A percentile compares a stretch with the other conserved stretches of the same genome.
These are phyloP conservation scores for Penaeus vannamei DNA, from an alignment of 1,140 invertebrate species.

Conservation along the genomic window DNA sequence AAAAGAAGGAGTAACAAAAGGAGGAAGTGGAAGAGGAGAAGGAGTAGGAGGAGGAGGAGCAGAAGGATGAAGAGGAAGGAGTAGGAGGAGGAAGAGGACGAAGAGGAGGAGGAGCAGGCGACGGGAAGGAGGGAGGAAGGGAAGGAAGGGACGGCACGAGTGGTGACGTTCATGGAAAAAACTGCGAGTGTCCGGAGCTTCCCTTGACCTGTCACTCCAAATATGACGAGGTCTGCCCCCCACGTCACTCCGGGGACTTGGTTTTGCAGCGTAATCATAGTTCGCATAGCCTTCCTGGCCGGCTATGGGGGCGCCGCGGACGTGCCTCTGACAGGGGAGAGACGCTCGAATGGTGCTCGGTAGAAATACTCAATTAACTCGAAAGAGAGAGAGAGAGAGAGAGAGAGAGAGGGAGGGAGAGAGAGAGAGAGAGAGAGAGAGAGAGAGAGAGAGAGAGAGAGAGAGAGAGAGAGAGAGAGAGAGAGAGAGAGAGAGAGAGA, in stretches of 20 bases:
- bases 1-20: too few relatives aligned
- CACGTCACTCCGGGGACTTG: conserved; percentile 52
- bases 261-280: conserved; percentile 63
- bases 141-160: conserved; percentile 16
- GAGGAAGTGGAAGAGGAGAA: too few relatives aligned
- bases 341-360: not conserved
- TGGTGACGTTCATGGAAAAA: conserved; percentile 56
- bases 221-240: conserved; percentile 57
- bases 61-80: too few relatives aligned
- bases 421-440: too few relatives aligned
- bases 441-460: too few relatives aligned
- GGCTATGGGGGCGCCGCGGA: conserved; percentile 10
- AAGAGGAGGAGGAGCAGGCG: not conserved
- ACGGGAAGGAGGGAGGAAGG: not conserved
- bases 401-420: too few relatives aligned
- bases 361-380: not conserved
- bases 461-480: too few relatives aligned
- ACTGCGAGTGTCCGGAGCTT: conserved; percentile 46
- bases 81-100: too few relatives aligned
- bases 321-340: too few relatives aligned
- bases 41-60: too few relatives aligned
- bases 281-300: conserved; percentile 41
- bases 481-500: too few relatives aligned
- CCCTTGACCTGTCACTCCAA: conserved; percentile 64
- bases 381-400: too few relatives aligned